These are phyloP conservation scores for Catamblyrhynchus diadema DNA, from an alignment of 2,797 vertebrate genomes.

Conservation along the genomic window DNA sequence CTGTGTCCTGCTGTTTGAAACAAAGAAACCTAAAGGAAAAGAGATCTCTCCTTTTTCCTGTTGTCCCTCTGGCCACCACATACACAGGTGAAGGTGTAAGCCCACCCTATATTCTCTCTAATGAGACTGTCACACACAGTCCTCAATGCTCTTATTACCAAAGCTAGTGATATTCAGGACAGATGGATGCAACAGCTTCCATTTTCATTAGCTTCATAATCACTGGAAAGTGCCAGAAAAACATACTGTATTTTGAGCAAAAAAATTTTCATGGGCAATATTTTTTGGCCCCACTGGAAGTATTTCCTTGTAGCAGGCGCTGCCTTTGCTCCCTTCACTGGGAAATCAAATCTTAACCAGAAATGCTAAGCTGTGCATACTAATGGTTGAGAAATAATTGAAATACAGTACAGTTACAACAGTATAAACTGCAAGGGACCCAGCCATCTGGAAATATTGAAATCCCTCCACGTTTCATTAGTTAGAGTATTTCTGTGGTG, in stretches of 20 bases:
- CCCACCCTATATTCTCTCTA: not conserved
- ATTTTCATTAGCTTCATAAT: constrained; percentile 17
- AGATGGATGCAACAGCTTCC: constrained; percentile 3
- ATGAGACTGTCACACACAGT: not conserved
- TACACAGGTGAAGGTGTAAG: not conserved
- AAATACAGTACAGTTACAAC: not conserved
- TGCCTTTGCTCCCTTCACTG: not conserved
- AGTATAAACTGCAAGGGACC: not conserved
- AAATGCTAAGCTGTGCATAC: not conserved
- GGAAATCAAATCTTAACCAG: not conserved
- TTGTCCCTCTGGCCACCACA: not conserved
- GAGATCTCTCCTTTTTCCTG: not conserved
- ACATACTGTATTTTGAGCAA: not conserved
- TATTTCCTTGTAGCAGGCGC: not conserved
- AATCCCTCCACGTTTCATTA: not conserved
- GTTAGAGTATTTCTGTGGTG: not conserved
- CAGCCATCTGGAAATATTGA: not conserved
- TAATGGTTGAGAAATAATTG: not conserved
- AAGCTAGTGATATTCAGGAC: not conserved
- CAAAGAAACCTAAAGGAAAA: not conserved
- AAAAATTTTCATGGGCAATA: not conserved
- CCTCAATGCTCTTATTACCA: not conserved
- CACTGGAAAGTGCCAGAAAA: not conserved
- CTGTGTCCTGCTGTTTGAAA: not conserved
- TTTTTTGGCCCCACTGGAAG: not conserved